These are phyloP conservation scores for Oxygymnocypris stewartii DNA, from an alignment of 2,113 vertebrate genomes.

Conservation along the genomic window DNA sequence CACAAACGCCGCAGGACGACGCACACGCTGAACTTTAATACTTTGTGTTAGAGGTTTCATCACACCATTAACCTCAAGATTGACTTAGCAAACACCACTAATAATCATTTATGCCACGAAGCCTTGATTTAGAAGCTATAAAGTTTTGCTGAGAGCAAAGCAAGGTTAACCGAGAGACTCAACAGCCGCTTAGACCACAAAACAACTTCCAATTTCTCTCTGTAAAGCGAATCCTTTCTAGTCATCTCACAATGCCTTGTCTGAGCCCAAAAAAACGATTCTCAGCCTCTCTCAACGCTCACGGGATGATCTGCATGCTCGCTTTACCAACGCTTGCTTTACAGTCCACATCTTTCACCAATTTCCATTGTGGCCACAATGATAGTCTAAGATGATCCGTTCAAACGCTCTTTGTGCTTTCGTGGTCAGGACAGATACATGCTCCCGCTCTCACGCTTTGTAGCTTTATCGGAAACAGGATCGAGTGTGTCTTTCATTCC, in stretches of 20 bases:
- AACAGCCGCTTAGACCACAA: background rate
- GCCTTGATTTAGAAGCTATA: conserved; percentile 17
- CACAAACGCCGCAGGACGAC: background rate
- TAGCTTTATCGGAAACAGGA: conserved; percentile 5
- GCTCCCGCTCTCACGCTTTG: conserved; percentile 24
- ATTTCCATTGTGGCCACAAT: conserved; percentile 24
- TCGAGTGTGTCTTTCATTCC: conserved; percentile 15
- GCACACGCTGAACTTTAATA: background rate
- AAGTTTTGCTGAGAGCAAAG: conserved; percentile 10
- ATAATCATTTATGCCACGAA: background rate
- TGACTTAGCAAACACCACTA: conserved; percentile 6
- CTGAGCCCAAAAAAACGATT: conserved; percentile 1
- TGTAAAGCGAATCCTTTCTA: background rate
- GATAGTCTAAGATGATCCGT: background rate
- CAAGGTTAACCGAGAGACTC: conserved; percentile 15
- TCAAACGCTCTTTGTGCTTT: conserved; percentile 35
- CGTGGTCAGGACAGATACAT: background rate
- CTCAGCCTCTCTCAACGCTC: conserved; percentile 5
- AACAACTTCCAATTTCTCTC: background rate
- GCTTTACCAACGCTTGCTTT: conserved; percentile 5
- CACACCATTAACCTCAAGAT: conserved; percentile 10
- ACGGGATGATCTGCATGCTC: conserved; percentile 15
- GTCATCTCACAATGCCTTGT: background rate
- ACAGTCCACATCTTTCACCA: conserved; percentile 25
- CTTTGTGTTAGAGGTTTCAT: conserved; percentile 1